Evolutionary conservation across 2,113 vertebrate genomes (phyloP).

Genomic region (Nycticorax nycticorax): DNA sequence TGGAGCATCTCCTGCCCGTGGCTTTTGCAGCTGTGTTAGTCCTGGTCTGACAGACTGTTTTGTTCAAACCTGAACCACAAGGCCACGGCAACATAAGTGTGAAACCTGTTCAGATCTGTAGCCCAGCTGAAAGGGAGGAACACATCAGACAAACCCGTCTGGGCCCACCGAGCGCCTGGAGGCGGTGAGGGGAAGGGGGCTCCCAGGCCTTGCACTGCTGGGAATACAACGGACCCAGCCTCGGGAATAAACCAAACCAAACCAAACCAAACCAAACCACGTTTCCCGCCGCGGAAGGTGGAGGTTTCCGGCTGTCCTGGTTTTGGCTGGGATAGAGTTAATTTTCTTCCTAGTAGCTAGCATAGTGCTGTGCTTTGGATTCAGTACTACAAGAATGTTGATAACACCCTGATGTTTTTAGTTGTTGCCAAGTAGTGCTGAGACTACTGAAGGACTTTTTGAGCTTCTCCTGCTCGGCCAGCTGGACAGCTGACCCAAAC

Average conservation of each 20-base stretch:
- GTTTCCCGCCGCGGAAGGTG: not conserved
- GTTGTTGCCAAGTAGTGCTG: no score
- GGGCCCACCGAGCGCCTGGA: not conserved
- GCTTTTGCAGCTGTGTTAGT: not conserved
- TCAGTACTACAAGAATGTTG: no score
- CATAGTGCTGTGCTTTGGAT: no score
- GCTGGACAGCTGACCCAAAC: no score
- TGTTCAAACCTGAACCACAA: not conserved
- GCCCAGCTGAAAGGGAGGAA: not conserved
- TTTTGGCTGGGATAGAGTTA: no score
- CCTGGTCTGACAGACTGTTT: no score
- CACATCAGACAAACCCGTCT: not conserved
- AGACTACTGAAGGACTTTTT: no score
- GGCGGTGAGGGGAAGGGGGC: not conserved
- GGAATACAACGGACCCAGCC: not conserved
- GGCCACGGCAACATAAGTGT: not conserved
- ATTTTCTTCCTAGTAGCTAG: no score
- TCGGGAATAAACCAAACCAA: not conserved
- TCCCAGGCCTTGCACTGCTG: not conserved
- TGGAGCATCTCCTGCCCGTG: fast-evolving
- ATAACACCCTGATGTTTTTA: no score
- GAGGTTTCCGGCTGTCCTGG: no score
- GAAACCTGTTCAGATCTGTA: not conserved
- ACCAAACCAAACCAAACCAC: no score
- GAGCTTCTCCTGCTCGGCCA: no score